Evolutionary conservation across 2,888 invertebrate genomes (phyloP).

Genomic region (Athalia circularis): DNA sequence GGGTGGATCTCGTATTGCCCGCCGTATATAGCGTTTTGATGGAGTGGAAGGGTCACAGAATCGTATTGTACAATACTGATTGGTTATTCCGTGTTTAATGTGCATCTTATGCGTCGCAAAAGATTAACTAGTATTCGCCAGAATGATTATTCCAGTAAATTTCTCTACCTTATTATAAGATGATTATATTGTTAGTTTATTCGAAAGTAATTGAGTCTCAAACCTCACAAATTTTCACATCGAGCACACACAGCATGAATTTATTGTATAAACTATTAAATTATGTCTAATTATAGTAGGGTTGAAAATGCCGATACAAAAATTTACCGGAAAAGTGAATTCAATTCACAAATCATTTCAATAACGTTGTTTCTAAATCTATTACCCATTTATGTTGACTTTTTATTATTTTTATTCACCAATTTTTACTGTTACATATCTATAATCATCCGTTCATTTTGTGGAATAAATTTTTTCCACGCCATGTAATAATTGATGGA

Average conservation of each 20-base stretch:
- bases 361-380: background rate
- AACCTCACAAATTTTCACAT: background rate
- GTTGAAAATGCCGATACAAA: background rate
- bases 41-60: too few relatives aligned
- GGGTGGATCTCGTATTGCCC: too few relatives aligned
- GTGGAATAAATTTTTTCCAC: background rate
- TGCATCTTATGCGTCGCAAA: background rate
- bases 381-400: background rate
- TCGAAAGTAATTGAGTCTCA: background rate
- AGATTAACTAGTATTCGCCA: background rate
- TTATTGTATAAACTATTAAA: background rate
- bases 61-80: background rate
- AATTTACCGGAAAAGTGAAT: background rate
- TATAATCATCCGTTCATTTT: background rate
- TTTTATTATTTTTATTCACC: constrained; percentile 8
- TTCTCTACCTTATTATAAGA: constrained; percentile 3
- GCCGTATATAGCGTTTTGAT: too few relatives aligned
- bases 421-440: background rate
- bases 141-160: background rate
- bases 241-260: background rate
- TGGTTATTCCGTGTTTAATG: constrained; percentile 16
- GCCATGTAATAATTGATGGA: background rate
- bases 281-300: background rate
- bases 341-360: constrained; percentile 1
- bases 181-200: background rate